A percentile compares a stretch with the other conserved stretches of the same genome.
Evolutionary conservation across 1,140 invertebrate genomes (phyloP).

Genomic region (Proctacanthus coquilletti): DNA sequence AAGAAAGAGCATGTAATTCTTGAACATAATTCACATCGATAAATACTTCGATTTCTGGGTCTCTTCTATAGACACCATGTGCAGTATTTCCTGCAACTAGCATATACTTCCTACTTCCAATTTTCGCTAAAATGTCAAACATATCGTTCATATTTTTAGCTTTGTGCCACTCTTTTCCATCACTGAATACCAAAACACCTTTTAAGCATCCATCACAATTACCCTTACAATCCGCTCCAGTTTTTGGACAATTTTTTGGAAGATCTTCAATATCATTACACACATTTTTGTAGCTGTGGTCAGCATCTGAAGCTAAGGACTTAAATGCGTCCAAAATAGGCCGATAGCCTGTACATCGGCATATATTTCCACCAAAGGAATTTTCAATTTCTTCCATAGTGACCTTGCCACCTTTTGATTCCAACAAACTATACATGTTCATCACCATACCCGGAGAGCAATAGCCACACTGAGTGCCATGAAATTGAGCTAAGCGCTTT

Average conservation of each 20-base stretch:
- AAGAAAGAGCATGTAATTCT: slow-evolving; percentile 36
- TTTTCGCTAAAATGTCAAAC: slow-evolving; percentile 38
- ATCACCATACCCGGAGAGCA: slow-evolving; percentile 68
- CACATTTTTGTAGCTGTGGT: slow-evolving; percentile 28
- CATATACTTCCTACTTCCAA: slow-evolving; percentile 31
- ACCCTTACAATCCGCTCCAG: slow-evolving; percentile 11
- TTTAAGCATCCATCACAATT: slow-evolving; percentile 20
- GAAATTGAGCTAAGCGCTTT: slow-evolving; percentile 42
- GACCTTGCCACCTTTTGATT: slow-evolving; percentile 18
- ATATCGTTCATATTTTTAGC: slow-evolving; percentile 33
- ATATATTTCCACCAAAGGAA: slow-evolving; percentile 59
- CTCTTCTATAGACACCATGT: slow-evolving; percentile 43
- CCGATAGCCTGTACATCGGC: slow-evolving; percentile 66
- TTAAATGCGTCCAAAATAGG: slow-evolving; percentile 66
- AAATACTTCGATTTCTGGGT: slow-evolving; percentile 35
- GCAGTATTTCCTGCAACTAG: slow-evolving; percentile 38
- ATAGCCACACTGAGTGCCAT: slow-evolving; percentile 61
- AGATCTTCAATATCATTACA: slow-evolving; percentile 40
- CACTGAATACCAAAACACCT: no score
- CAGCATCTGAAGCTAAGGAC: slow-evolving; percentile 42
- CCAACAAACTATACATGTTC: slow-evolving; percentile 51
- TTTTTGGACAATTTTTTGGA: slow-evolving; percentile 15
- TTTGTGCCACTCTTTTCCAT: slow-evolving; percentile 22
- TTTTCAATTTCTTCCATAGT: slow-evolving; percentile 50
- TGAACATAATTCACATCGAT: slow-evolving; percentile 56